Base-by-base conservation (phyloP, 2,113 vertebrate genomes). In the Muntiacus muntjak region DNA sequence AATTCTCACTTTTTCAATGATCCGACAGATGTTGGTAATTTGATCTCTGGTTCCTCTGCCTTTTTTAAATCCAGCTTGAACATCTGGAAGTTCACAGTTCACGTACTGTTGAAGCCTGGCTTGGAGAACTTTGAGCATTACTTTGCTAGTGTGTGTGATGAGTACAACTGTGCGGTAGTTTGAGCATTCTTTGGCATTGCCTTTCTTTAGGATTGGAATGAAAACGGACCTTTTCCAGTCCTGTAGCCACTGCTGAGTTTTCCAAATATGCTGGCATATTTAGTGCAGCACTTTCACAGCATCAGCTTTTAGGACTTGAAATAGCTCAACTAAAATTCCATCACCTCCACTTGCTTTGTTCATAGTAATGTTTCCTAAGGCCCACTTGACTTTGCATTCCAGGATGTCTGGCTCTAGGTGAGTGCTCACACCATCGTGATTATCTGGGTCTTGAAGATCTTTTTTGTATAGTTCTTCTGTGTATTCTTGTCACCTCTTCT, bases 101-200 rank as follows among this genome's bases (percentile, higher is more conserved):
- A 67, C 0, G 8, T 67, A 21, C 17, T 67, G 17, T 21, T 67
- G 8, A 36, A 67, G n/a, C 4, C 33, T 67, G 33, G 17, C 17
- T 67, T 67, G 33, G 64, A 36, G 64, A 67, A 67, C 21, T 36
- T 67, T 36, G 64, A 67, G 4, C 64, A 36, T 67, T 36, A 21
- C 8, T 36, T 67, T 36, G 64, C 8, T 67, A 21, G 17, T 11
- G 2, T 21, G 64, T 36, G 9, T 0, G 1, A 67, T 21, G 2
- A 67, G 9, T 67, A 21, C 17, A 67, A 36, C 5, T 21, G n/a
- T 67, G 64, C 4, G 2, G n/a, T 21, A 10, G n/a, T 67, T 21
- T 36, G 64, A 67, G 17, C 9, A 36, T 67, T 67, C 17, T 67
- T 5, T 67, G 64, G n/a, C n/a, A 67, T 67, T 67, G 4, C 64